These are phyloP conservation scores for Mirza zaza DNA, from an alignment of 2,113 vertebrate species.

Conservation along the genomic window DNA sequence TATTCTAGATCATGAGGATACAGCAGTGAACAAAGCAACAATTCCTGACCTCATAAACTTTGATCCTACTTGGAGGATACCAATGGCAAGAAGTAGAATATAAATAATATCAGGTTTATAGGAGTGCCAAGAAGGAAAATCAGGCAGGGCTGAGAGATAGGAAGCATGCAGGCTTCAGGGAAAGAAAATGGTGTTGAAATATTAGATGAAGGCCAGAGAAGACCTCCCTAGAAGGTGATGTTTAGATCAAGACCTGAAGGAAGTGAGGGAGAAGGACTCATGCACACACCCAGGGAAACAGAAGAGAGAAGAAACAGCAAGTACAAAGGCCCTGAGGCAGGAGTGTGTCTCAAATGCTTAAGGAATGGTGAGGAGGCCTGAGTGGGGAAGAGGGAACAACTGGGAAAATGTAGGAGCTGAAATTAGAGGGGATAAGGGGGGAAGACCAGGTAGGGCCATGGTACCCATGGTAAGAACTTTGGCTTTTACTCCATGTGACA, in stretches of 20 bases:
- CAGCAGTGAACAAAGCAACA: neutral
- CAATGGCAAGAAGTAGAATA: neutral
- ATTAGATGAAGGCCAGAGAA: neutral
- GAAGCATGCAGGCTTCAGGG: neutral
- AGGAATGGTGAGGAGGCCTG: neutral
- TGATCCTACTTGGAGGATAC: neutral
- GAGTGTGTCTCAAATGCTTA: neutral
- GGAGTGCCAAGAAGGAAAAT: neutral
- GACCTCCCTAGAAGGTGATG: neutral
- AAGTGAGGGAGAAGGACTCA: neutral
- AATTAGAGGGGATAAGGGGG: fast-evolving
- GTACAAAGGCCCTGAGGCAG: neutral
- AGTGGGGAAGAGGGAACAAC: too few species aligned
- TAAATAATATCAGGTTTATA: neutral
- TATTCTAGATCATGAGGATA: neutral
- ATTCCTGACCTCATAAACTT: neutral
- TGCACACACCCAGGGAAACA: neutral
- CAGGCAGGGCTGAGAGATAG: neutral
- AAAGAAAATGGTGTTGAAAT: neutral
- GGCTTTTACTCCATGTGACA: neutral
- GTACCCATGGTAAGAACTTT: neutral
- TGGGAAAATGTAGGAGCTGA: neutral
- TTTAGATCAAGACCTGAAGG: neutral
- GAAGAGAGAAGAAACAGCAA: neutral
- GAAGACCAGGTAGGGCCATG: neutral